Evolutionary conservation across 2,113 vertebrate genomes (phyloP), one percentile per base, ranked within the genome.

Genomic region (Anser brachyrhynchus): DNA sequence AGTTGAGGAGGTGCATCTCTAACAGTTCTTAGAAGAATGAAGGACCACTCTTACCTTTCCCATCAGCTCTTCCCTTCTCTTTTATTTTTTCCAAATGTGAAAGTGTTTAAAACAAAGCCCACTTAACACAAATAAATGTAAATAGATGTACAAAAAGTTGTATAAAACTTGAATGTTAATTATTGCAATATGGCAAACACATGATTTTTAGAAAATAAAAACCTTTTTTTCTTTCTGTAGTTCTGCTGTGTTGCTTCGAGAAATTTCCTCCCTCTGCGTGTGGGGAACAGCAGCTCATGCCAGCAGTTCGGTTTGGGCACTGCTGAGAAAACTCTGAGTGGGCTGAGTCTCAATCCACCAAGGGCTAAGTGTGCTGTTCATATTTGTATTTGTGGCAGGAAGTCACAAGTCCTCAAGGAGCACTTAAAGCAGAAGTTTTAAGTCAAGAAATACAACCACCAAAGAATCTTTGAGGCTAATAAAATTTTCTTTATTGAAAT

Each of bases 121-220:
- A 73, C 35, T 55, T 89, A 85, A 43, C 23, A 22, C 10, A 71
- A 84, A 89, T 58, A 65, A 89, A 94, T 97, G 97, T 97, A 97
- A 96, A 97, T 97, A 97, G 72, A 46, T 96, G 94, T 97, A 95
- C 21, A 96, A 96, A 84, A 93, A 89, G 22, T 22, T 94, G 90
- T 96, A 93, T 92, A 87, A 55, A 94, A 93, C n/a, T 57, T 91
- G 83, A 95, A 59, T 79, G 77, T 86, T 91, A 93, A 59, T 73
- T 93, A 79, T 33, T 90, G 61, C 91, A 90, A 87, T 74, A 88
- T 67, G 94, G 49, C 43, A 76, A 92, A 95, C 67, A 6, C 25
- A 84, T 49, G 8, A 72, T 89, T 97, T 97, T 94, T 95, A 94
- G 77, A 80, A 82, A 97, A 97, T 96, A 96, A 97, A 96, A 61